Evolutionary conservation across 2,797 vertebrate species (phyloP), one percentile per base, ranked within the genome.

Genomic region (Hylomyscus alleni): DNA sequence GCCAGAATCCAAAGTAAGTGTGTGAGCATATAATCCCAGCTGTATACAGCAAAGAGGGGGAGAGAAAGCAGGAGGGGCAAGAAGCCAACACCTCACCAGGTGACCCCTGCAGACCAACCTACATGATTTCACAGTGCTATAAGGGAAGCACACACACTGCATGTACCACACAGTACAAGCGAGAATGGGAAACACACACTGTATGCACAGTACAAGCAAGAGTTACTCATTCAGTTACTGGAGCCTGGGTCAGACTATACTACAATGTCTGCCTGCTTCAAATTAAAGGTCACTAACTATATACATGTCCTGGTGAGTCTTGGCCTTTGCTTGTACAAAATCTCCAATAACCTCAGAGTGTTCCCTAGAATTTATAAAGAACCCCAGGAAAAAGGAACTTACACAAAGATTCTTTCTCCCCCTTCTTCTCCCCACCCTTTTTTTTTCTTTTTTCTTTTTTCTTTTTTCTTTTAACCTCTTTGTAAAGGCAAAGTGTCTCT

Each of bases 161-260:
- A 0, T 77, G 94, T 93, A 97, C 93, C 93, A 96, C 93, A 96
- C 88, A 96, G 89, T 52, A 83, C 65, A 97, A 95, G 93, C 11
- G 37, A 94, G 78, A 50, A 20, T 82, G 81, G 2, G 20, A 65
- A 90, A 88, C 83, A 44, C 6, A 91, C 24, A 54, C 29, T n/a
- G 37, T 76, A 0, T 77, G 94, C 93, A 96, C 88, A 96, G 89
- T 52, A 83, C 65, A 97, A 95, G 95, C 11, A 44, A 94, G 78
- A 50, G 8, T 3, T 67, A 96, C 98, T 96, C 91, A 88, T 76
- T 96, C 92, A 97, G 89, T 95, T 97, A 69, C 29, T 93, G 75
- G 3, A 95, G 75, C 81, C 97, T 62, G 85, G 80, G 34, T 96
- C 40, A 8, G 94, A 96, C 94, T 96, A 97, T 94, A 75, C 94